Evolutionary conservation across 1,140 invertebrate genomes (phyloP).

Genomic region (Melitaea cinxia): DNA sequence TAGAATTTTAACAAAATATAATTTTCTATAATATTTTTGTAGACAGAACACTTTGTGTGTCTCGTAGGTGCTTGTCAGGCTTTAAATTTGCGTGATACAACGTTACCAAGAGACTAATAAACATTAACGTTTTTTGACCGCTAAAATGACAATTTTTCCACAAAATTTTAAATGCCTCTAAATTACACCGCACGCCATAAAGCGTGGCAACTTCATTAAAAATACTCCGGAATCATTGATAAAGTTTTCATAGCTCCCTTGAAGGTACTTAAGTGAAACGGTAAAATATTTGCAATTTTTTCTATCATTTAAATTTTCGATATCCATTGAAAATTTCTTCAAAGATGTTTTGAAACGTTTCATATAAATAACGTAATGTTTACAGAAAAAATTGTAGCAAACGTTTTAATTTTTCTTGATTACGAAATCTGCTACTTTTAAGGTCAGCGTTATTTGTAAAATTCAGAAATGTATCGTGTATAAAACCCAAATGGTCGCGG

Average conservation of each 20-base stretch:
- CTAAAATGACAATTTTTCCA: neutral
- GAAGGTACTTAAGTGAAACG: slow-evolving; percentile 13
- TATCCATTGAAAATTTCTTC: neutral
- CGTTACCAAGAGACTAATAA: neutral
- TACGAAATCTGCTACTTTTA: too few species aligned
- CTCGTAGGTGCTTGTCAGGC: too few species aligned
- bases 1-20: too few species aligned
- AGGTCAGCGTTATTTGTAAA: too few species aligned
- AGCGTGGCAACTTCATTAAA: slow-evolving; percentile 17
- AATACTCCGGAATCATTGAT: slow-evolving; percentile 24
- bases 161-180: neutral
- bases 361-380: neutral
- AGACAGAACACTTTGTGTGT: too few species aligned
- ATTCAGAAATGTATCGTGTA: too few species aligned
- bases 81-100: neutral
- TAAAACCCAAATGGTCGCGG: too few species aligned
- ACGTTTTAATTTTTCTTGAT: neutral
- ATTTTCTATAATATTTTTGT: too few species aligned
- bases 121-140: neutral
- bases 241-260: slow-evolving; percentile 17
- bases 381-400: neutral
- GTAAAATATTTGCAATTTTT: neutral
- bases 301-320: neutral
- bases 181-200: slow-evolving; percentile 16
- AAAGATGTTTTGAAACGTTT: neutral